Evolutionary conservation across 1,140 invertebrate genomes (phyloP), one percentile per base, ranked within the genome.

Genomic region (Luehdorfia chinensis): DNA sequence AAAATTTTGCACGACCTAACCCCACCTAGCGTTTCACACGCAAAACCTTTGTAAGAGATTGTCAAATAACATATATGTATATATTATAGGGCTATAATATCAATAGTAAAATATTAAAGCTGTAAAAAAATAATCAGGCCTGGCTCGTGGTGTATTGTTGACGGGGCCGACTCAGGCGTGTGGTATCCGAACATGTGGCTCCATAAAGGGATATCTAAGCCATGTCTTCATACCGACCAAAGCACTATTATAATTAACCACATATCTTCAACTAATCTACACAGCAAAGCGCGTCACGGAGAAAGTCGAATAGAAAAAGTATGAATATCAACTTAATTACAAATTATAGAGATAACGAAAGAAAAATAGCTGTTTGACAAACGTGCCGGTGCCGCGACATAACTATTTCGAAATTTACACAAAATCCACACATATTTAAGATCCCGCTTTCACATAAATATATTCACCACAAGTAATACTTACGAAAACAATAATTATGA

Each of bases 381-480:
- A 84, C 72, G 81, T 85, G 81, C 81, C 81, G 81, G 79, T 62
- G 69, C 77, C 77, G 75, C 75, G 66, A 65, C 58, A 66, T 37
- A 64, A 66, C 59, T 54, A 62, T 63, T 70, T 66, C 51, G 52
- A 72, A 55, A 66, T 72, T 79, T 68, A 74, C 77, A 86, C 77
- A 76, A 62, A 57, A 66, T 66, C 63, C 77, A 81, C 74, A 80
- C 59, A 39, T 57, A 63, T 54, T 60, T 55, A 57, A 47, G 32
- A 63, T 50, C 47, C 55, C 65, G 49, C 60, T 75, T 68, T 64
- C 80, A 80, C 75, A 78, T 65, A 75, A 69, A 77, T 68, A 66
- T 71, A 59, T 73, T 75, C 79, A 77, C 75, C 62, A 68, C 68
- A 63, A 52, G 71, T 80, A 80, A 86, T 86, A 87, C 84, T 87